Evolutionary conservation across 2,888 invertebrate species (phyloP).

Genomic region (Aporophyla lueneburgensis): DNA sequence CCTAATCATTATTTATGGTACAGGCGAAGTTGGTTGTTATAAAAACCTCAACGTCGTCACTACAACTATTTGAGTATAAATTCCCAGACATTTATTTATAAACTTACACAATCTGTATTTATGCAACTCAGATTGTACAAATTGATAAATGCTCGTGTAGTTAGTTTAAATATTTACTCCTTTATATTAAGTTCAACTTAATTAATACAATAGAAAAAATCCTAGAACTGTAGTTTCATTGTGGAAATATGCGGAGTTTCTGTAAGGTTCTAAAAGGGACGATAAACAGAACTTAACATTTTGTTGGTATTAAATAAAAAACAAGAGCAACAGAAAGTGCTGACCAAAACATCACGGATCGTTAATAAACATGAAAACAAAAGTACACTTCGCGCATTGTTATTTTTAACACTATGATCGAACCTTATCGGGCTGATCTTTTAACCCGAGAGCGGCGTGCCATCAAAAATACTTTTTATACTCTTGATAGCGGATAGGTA

Average conservation of each 20-base stretch:
- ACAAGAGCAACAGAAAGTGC: constrained; percentile 46
- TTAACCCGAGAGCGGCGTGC: constrained; percentile 76
- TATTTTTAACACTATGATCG: constrained; percentile 79
- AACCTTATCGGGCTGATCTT: constrained; percentile 79
- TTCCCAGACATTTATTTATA: constrained; percentile 22
- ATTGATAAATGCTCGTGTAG: constrained; percentile 15
- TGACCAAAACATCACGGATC: constrained; percentile 46
- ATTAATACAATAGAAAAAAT: neutral
- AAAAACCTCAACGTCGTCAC: constrained; percentile 30
- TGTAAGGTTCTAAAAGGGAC: neutral
- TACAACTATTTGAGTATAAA: constrained; percentile 22
- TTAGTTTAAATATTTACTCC: constrained; percentile 18
- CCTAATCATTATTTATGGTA: constrained; percentile 50
- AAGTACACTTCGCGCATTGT: constrained; percentile 73
- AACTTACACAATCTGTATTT: neutral
- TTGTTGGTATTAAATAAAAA: constrained; percentile 30
- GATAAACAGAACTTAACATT: neutral
- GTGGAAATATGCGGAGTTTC: neutral
- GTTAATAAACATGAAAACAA: constrained; percentile 67
- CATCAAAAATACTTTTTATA: constrained; percentile 70
- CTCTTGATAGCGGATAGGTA: constrained; percentile 55
- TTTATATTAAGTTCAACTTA: constrained; percentile 12
- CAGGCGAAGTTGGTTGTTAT: constrained; percentile 7
- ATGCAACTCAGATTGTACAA: constrained; percentile 17
- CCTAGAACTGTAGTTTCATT: neutral